These are phyloP conservation scores for Diprion similis DNA, from an alignment of 1,140 invertebrate genomes.

Conservation along the genomic window DNA sequence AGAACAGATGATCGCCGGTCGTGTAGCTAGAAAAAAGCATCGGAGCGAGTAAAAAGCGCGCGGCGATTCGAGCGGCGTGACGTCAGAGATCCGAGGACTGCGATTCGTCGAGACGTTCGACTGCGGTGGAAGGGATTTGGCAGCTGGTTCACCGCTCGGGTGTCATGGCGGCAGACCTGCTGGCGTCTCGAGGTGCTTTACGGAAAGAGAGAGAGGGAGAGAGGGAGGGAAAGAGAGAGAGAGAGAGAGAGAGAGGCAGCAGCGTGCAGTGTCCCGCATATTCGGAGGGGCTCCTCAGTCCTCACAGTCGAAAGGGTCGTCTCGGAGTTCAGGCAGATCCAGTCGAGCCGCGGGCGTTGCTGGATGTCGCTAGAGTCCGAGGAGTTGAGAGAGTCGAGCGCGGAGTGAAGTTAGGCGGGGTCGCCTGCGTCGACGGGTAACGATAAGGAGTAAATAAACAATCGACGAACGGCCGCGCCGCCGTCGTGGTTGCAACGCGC, in stretches of 20 bases:
- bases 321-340: too few relatives aligned
- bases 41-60: background rate
- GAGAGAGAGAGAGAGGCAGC: background rate
- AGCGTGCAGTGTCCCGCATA: background rate
- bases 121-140: constrained; percentile 1
- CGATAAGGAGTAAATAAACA: too few relatives aligned
- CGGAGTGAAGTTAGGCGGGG: too few relatives aligned
- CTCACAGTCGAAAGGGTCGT: constrained; percentile 4
- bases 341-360: too few relatives aligned
- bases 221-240: background rate
- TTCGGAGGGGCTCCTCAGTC: background rate
- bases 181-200: background rate
- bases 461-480: too few relatives aligned
- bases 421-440: too few relatives aligned
- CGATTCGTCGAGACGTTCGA: background rate
- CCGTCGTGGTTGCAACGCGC: too few relatives aligned
- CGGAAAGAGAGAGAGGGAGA: background rate
- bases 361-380: too few relatives aligned
- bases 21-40: too few relatives aligned
- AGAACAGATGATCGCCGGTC: too few relatives aligned
- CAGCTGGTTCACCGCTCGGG: background rate
- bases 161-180: constrained; percentile 3
- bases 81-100: background rate
- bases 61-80: background rate
- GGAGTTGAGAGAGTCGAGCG: too few relatives aligned